Conservation (phyloP, 2,888 invertebrate species). For the Hyles lineata region DNA sequence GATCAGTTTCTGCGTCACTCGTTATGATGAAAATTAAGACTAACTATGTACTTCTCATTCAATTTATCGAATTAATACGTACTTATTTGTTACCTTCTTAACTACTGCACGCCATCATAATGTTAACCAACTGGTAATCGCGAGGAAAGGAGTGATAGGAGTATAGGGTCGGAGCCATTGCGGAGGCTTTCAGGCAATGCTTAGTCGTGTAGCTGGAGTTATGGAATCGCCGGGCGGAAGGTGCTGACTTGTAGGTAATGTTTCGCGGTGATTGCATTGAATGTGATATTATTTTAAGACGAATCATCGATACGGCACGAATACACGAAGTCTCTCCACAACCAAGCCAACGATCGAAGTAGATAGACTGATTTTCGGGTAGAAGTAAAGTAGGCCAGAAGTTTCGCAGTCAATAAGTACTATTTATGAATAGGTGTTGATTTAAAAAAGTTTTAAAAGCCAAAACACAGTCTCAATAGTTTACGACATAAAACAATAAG, state of each 20-base stretch:
- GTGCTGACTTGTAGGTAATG: constrained; percentile 42
- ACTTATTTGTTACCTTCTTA: constrained; percentile 22
- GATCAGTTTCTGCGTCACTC: not conserved
- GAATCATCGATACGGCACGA: constrained; percentile 55
- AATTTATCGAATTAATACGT: constrained; percentile 15
- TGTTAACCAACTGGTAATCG: constrained; percentile 3
- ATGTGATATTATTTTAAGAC: constrained; percentile 83
- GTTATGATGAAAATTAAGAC: constrained; percentile 20
- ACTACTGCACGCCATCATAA: constrained; percentile 14
- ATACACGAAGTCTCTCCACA: constrained; percentile 61
- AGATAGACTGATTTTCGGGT: constrained; percentile 84
- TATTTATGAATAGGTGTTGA: constrained; percentile 71
- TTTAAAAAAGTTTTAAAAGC: constrained; percentile 75
- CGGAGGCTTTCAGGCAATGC: constrained; percentile 46
- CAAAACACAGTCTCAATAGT: constrained; percentile 81
- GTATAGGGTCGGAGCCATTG: constrained; percentile 43
- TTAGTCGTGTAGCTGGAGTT: constrained; percentile 5
- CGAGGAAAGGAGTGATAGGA: constrained; percentile 36
- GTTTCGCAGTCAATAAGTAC: constrained; percentile 76
- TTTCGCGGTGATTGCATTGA: constrained; percentile 65
- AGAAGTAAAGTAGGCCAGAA: constrained; percentile 78
- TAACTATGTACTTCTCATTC: constrained; percentile 13
- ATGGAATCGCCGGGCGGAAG: constrained; percentile 31
- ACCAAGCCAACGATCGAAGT: constrained; percentile 73
- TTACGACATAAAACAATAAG: constrained; percentile 77